phyloP scores from a whole-genome alignment of 2,888 invertebrate species.

The Nomada ruficornis region DNA sequence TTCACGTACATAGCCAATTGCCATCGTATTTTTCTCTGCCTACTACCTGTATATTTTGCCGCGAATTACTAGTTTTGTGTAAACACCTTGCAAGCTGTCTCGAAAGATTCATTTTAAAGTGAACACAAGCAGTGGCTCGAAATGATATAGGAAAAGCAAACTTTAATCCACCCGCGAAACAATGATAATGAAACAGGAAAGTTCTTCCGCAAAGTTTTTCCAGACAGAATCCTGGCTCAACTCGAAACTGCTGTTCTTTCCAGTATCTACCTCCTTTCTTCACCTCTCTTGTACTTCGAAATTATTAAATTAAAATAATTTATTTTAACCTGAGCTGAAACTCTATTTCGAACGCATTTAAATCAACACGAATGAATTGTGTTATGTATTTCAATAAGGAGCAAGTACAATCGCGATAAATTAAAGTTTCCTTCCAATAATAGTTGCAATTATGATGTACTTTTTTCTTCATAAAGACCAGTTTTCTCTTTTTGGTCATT shows the following conservation, averaged over 20 bases:
- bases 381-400: slow-evolving; percentile 5
- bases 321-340: slow-evolving; percentile 15
- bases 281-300: slow-evolving; percentile 14
- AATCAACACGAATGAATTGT: slow-evolving; percentile 20
- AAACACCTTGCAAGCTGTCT: slow-evolving; percentile 11
- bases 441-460: too few species aligned
- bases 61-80: not conserved
- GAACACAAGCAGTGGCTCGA: not conserved
- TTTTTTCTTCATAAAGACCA: too few species aligned
- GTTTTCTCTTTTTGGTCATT: too few species aligned
- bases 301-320: slow-evolving; percentile 42
- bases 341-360: slow-evolving; percentile 39
- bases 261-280: not conserved
- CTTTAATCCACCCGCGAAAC: slow-evolving; percentile 28
- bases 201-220: slow-evolving; percentile 35
- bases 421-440: not conserved
- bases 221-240: slow-evolving; percentile 11
- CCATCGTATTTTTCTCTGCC: not conserved
- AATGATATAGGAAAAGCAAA: slow-evolving; percentile 35
- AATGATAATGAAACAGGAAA: slow-evolving; percentile 38
- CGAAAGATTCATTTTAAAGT: slow-evolving; percentile 24
- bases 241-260: slow-evolving; percentile 26
- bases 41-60: not conserved
- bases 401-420: not conserved
- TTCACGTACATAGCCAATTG: too few species aligned